Evolutionary conservation across 2,888 invertebrate genomes (phyloP).

Genomic region (Acleris sparsana): DNA sequence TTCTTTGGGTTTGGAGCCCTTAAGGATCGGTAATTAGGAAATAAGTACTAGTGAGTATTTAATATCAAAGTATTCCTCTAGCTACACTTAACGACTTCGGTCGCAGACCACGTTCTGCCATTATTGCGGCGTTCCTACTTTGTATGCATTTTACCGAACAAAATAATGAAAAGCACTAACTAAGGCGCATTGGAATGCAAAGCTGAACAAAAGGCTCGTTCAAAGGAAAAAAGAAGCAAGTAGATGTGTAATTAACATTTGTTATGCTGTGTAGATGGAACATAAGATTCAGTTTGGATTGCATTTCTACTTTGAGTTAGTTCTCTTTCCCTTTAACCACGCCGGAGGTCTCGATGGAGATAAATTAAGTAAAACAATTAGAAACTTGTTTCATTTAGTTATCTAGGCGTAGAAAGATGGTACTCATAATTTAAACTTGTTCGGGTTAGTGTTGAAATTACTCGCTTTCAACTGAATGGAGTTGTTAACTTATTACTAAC

Average conservation of each 20-base stretch:
- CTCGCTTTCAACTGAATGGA: too few relatives aligned
- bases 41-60: too few relatives aligned
- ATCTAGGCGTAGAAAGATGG: slow-evolving; percentile 41
- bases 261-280: too few relatives aligned
- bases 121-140: slow-evolving; percentile 13
- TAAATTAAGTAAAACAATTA: slow-evolving; percentile 59
- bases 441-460: neutral
- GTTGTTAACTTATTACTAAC: too few relatives aligned
- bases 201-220: neutral
- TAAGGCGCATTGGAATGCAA: slow-evolving; percentile 27
- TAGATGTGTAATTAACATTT: too few relatives aligned
- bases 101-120: neutral
- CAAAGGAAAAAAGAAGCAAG: too few relatives aligned
- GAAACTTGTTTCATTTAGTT: slow-evolving; percentile 61
- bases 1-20: too few relatives aligned
- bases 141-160: slow-evolving; percentile 23
- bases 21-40: too few relatives aligned
- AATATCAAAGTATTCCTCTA: neutral
- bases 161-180: slow-evolving; percentile 31
- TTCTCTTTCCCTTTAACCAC: too few relatives aligned
- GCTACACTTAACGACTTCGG: neutral
- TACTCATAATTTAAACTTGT: neutral
- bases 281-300: too few relatives aligned
- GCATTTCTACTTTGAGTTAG: too few relatives aligned
- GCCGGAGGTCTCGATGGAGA: slow-evolving; percentile 27